phyloP scores from a whole-genome alignment of 2,113 vertebrate species.

The Kryptolebias marmoratus region DNA sequence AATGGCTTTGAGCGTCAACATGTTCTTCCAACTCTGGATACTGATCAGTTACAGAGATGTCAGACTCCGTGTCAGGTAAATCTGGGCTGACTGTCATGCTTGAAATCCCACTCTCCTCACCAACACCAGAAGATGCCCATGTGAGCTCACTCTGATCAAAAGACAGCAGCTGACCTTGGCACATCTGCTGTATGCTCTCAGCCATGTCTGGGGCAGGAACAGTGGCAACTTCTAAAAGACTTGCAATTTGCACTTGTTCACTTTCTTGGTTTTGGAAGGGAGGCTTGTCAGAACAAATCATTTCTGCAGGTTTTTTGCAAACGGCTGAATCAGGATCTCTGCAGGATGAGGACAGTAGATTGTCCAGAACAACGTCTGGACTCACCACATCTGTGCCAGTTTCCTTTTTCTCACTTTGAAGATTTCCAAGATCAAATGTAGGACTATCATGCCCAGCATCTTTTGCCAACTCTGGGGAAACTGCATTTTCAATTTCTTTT shows the following conservation, averaged over 20 bases:
- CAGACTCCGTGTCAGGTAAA: conserved; percentile 14
- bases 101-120: conserved; percentile 67
- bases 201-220: conserved; percentile 2
- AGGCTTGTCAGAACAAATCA: not conserved
- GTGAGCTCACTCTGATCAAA: conserved; percentile 16
- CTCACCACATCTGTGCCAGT: not conserved
- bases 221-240: not conserved
- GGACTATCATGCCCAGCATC: not conserved
- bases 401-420: not conserved
- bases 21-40: not conserved
- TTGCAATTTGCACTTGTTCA: not conserved
- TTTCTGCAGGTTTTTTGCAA: conserved; percentile 3
- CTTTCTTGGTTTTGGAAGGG: conserved; percentile 13
- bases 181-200: not conserved
- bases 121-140: conserved; percentile 29
- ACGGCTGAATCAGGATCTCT: not conserved
- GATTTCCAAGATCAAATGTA: not conserved
- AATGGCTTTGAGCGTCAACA: not conserved
- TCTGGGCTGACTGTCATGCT: conserved; percentile 66
- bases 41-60: not conserved
- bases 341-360: not conserved
- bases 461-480: not conserved
- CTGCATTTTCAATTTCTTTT: conserved; percentile 4
- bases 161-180: conserved; percentile 6
- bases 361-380: not conserved